Percentiles rank a stretch among this genome's conserved stretches.
These are phyloP conservation scores for Pagetopsis macropterus DNA, from an alignment of 2,797 vertebrate species.

Conservation along the genomic window DNA sequence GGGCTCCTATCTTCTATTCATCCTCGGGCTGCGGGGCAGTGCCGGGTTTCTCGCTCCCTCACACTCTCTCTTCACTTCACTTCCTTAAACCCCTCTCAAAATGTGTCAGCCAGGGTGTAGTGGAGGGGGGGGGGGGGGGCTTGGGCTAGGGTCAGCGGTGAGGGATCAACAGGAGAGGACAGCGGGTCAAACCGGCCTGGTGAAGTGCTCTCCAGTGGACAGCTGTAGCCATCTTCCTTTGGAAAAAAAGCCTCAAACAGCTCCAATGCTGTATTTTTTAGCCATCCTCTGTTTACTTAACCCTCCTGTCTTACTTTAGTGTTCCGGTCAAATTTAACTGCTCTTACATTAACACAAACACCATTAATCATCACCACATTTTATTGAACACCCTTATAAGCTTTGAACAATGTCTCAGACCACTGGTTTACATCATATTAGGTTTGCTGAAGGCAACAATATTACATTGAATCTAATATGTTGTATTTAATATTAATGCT, in stretches of 20 bases:
- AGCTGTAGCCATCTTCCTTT: background rate
- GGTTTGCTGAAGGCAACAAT: too few species aligned
- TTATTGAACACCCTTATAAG: too few species aligned
- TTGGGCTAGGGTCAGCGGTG: slow-evolving; percentile 49
- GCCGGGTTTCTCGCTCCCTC: slow-evolving; percentile 71
- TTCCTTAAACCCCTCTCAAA: slow-evolving; percentile 80
- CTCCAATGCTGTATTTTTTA: slow-evolving; percentile 30
- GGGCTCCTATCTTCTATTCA: slow-evolving; percentile 81
- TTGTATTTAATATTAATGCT: too few species aligned
- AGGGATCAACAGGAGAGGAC: slow-evolving; percentile 68
- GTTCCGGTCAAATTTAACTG: too few species aligned
- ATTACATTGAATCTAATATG: too few species aligned
- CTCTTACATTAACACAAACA: too few species aligned
- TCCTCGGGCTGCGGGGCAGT: slow-evolving; percentile 71
- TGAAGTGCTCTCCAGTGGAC: slow-evolving; percentile 49
- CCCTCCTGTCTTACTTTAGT: too few species aligned
- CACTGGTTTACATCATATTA: too few species aligned
- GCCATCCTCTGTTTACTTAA: slow-evolving; percentile 57
- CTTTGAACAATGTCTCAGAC: too few species aligned
- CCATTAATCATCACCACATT: too few species aligned
- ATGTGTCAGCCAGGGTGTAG: slow-evolving; percentile 73
- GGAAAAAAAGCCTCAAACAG: background rate
- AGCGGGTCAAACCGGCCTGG: slow-evolving; percentile 44
- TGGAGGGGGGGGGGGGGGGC: slow-evolving; percentile 41
- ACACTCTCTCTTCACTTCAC: slow-evolving; percentile 72